phyloP scores from a whole-genome alignment of 2,113 vertebrate genomes.

The Aix galericulata region DNA sequence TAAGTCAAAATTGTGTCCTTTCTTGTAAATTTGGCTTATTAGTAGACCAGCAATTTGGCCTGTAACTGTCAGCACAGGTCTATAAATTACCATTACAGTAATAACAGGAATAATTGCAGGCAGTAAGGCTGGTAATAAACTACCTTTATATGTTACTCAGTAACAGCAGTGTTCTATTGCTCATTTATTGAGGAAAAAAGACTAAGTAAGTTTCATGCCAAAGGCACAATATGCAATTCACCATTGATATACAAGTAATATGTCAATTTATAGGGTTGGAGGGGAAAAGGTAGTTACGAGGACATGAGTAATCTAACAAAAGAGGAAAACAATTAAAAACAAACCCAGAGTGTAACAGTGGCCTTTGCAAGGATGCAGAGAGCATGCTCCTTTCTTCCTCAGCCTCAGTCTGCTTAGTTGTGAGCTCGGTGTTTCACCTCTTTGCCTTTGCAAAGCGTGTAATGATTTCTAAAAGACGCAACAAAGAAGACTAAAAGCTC shows the following conservation, averaged over 20 bases:
- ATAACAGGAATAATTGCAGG: conserved; percentile 1
- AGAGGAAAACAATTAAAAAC: neutral
- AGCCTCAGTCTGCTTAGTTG: rapidly evolving
- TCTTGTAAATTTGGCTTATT: conserved; percentile 28
- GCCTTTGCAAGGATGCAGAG: neutral
- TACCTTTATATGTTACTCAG: conserved; percentile 32
- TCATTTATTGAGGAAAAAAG: conserved; percentile 35
- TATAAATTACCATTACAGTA: conserved; percentile 45
- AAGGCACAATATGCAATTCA: conserved; percentile 29
- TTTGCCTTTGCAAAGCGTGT: neutral
- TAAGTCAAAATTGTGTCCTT: neutral
- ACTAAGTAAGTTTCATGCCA: neutral
- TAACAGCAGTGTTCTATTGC: conserved; percentile 20
- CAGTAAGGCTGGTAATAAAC: neutral
- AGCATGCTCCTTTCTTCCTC: neutral
- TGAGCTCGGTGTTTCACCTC: neutral
- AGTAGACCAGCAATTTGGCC: neutral
- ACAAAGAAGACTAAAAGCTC: neutral
- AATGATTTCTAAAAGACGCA: neutral
- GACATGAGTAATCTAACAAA: neutral
- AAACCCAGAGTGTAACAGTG: neutral
- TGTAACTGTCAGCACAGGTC: neutral
- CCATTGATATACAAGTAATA: neutral
- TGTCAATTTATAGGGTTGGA: neutral
- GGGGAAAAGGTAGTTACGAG: neutral